Percentiles rank a stretch among this genome's conserved stretches.
Conservation (phyloP, 2,888 invertebrate genomes). For the Lomographa bimaculata region DNA sequence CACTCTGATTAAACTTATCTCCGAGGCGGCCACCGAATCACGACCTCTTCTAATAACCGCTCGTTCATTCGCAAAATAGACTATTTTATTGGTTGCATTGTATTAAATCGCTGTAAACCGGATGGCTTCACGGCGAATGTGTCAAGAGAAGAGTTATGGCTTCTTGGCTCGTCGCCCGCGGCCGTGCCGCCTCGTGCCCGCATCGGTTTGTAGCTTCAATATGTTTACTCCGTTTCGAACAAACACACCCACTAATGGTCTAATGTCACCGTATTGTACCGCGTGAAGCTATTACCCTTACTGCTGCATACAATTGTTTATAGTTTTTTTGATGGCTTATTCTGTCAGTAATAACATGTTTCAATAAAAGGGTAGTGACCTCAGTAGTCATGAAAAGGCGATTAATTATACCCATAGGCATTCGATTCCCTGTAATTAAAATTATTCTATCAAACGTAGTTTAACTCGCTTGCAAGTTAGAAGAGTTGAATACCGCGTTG, state of each 20-base stretch:
- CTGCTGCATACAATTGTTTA: conserved; percentile 17
- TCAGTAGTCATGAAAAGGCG: conserved; percentile 9
- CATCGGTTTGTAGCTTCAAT: conserved; percentile 53
- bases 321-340: conserved; percentile 23
- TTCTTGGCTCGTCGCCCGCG: conserved; percentile 54
- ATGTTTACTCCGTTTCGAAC: conserved; percentile 43
- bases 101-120: conserved; percentile 48
- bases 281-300: conserved; percentile 17
- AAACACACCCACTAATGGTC: conserved; percentile 43
- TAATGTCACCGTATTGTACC: conserved; percentile 30
- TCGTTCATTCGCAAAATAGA: conserved; percentile 46
- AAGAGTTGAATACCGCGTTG: conserved; percentile 8
- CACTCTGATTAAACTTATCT: conserved; percentile 82
- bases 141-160: conserved; percentile 47
- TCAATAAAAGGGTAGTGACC: conserved; percentile 22
- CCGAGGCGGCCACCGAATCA: conserved; percentile 61
- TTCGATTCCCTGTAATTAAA: no score
- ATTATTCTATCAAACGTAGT: conserved; percentile 12
- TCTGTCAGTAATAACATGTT: conserved; percentile 21
- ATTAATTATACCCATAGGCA: conserved; percentile 12
- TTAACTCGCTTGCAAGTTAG: conserved; percentile 11
- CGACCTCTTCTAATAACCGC: conserved; percentile 64
- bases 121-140: conserved; percentile 40
- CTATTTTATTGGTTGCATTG: conserved; percentile 45
- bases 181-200: conserved; percentile 24